Percentiles rank a stretch among this genome's conserved stretches.
phyloP scores from a whole-genome alignment of 2,113 vertebrate species.

The Galbula dea region DNA sequence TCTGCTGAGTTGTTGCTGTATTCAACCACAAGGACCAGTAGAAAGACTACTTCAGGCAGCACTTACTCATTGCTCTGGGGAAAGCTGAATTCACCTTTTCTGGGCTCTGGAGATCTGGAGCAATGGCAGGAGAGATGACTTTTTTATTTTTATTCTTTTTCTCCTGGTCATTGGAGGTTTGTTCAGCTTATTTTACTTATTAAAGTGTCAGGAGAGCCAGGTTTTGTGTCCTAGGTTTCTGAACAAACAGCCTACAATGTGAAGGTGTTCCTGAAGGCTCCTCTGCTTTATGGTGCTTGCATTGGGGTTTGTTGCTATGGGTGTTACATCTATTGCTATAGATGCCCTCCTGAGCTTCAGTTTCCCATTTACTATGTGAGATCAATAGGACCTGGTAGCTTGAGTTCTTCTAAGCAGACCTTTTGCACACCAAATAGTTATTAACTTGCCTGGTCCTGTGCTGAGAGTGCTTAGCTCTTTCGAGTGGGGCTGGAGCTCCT shows the following conservation, averaged over 20 bases:
- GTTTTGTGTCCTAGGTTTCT: neutral
- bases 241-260: neutral
- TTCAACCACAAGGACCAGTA: neutral
- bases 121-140: neutral
- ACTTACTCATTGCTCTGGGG: neutral
- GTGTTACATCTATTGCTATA: neutral
- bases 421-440: neutral
- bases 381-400: neutral
- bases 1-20: neutral
- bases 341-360: neutral
- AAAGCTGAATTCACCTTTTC: neutral
- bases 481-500: neutral
- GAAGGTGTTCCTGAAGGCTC: neutral
- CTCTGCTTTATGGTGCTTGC: neutral
- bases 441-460: neutral
- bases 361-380: neutral
- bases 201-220: neutral
- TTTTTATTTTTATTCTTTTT: neutral
- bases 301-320: neutral
- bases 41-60: neutral
- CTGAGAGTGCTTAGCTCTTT: neutral
- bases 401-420: neutral
- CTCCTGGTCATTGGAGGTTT: neutral
- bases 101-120: neutral
- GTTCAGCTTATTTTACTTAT: neutral